These are phyloP conservation scores for Triplophysa siluroides DNA, from an alignment of 2,113 vertebrate genomes.

Conservation along the genomic window DNA sequence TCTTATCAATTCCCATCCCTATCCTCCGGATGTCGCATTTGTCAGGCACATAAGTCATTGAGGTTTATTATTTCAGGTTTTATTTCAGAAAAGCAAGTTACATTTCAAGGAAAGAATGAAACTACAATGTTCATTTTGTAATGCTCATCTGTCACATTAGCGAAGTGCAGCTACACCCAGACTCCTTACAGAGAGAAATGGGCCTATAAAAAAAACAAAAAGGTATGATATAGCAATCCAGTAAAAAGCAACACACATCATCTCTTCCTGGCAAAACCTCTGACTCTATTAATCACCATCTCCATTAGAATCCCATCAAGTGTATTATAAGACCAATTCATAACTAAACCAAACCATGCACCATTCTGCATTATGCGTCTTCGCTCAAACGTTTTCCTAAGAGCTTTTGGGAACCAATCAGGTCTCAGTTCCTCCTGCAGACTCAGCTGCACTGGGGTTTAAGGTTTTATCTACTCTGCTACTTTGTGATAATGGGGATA, in stretches of 20 bases:
- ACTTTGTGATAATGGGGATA: slow-evolving; percentile 4
- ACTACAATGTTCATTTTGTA: no score
- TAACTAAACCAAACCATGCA: slow-evolving; percentile 31
- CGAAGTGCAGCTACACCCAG: not conserved
- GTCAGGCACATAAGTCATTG: no score
- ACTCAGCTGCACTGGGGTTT: slow-evolving; percentile 36
- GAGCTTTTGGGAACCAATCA: slow-evolving; percentile 9
- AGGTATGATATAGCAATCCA: slow-evolving; percentile 23
- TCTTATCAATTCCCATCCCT: no score
- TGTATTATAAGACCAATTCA: slow-evolving; percentile 24
- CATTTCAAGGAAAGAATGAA: no score
- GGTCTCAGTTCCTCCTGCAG: not conserved
- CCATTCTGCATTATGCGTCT: not conserved
- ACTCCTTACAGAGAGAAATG: slow-evolving; percentile 1
- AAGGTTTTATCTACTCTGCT: slow-evolving; percentile 5
- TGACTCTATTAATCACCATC: slow-evolving; percentile 6
- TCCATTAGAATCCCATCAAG: slow-evolving; percentile 30
- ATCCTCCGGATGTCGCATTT: no score
- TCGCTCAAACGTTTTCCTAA: slow-evolving; percentile 8
- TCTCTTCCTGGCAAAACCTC: slow-evolving; percentile 29
- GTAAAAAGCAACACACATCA: slow-evolving; percentile 21
- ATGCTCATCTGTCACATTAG: slow-evolving; percentile 36
- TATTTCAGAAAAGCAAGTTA: no score
- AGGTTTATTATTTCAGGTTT: no score
- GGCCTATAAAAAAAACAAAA: not conserved